Evolutionary conservation across 1,140 invertebrate species (phyloP).

Genomic region (Matsumurasca onukii): DNA sequence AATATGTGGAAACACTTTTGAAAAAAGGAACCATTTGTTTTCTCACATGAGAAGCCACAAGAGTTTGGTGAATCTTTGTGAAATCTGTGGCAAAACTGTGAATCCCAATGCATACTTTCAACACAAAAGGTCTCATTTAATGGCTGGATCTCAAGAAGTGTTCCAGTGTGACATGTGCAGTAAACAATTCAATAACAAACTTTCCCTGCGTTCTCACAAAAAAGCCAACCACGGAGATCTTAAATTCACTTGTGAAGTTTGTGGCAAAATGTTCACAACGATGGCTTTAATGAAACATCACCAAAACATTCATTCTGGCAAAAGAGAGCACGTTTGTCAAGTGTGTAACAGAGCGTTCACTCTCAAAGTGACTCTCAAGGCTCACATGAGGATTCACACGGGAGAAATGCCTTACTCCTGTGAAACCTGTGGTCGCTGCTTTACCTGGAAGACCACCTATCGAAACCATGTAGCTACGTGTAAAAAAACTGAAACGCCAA

Average conservation of each 20-base stretch:
- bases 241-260: conserved; percentile 10
- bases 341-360: conserved; percentile 36
- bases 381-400: conserved; percentile 52
- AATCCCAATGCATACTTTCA: neutral
- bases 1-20: conserved; percentile 2
- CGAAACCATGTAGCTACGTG: neutral
- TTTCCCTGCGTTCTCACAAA: conserved; percentile 3
- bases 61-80: neutral
- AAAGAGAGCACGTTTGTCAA: conserved; percentile 36
- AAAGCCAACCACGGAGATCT: neutral
- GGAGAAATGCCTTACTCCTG: conserved; percentile 68
- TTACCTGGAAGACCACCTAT: conserved; percentile 4
- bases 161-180: neutral
- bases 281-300: neutral
- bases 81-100: conserved; percentile 10
- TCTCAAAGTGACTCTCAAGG: conserved; percentile 29
- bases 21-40: neutral
- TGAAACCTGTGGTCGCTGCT: conserved; percentile 57
- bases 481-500: neutral
- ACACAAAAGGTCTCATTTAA: neutral
- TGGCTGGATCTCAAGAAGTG: neutral
- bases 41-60: conserved; percentile 9
- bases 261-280: neutral
- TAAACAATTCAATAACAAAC: neutral
- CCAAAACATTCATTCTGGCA: conserved; percentile 40